phyloP scores from a whole-genome alignment of 2,797 vertebrate species.

The Danionella dracula region DNA sequence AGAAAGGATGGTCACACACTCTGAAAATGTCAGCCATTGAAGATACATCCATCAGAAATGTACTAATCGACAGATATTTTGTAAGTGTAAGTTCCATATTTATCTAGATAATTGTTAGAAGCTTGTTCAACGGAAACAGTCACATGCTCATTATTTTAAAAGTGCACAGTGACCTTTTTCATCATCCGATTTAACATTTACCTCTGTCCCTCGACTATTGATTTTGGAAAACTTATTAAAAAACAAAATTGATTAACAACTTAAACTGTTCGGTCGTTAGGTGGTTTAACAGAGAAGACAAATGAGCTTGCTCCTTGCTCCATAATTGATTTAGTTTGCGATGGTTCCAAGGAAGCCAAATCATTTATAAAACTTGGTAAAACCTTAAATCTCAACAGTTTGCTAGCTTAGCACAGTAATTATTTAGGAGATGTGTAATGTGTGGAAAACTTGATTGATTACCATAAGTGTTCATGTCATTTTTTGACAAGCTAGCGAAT shows the following conservation, averaged over 20 bases:
- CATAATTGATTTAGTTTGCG: slow-evolving; percentile 1
- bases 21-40: no score
- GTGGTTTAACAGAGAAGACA: slow-evolving; percentile 7
- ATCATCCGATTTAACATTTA: slow-evolving; percentile 6
- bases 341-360: not conserved
- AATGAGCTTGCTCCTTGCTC: not conserved
- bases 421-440: not conserved
- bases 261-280: slow-evolving; percentile 3
- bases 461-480: no score
- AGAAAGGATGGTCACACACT: no score
- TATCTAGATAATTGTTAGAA: not conserved
- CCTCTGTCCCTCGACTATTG: slow-evolving; percentile 4
- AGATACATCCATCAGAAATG: no score
- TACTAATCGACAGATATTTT: no score
- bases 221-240: not conserved
- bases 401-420: not conserved
- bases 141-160: not conserved
- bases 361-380: not conserved
- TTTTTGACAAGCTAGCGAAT: no score
- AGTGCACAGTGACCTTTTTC: not conserved
- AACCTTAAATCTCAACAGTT: not conserved
- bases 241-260: not conserved
- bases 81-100: no score
- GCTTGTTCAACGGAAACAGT: not conserved
- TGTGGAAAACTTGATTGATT: not conserved